Evolutionary conservation across 1,140 invertebrate genomes (phyloP).

Genomic region (Drosophila nasuta): DNA sequence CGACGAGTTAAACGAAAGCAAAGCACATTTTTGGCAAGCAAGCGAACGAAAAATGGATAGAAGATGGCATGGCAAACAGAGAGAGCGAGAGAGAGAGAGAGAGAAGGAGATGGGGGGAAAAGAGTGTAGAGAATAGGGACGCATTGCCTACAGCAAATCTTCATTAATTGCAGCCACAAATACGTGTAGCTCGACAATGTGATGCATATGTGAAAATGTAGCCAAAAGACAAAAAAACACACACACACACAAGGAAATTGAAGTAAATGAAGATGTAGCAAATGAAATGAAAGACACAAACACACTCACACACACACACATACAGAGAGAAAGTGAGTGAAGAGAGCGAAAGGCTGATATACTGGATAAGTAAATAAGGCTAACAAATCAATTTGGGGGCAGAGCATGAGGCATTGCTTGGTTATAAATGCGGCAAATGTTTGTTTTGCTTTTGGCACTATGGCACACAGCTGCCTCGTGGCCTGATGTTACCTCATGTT

Average conservation of each 20-base stretch:
- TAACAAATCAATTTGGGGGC: slow-evolving; percentile 56
- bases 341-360: slow-evolving; percentile 1
- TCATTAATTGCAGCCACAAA: slow-evolving; percentile 51
- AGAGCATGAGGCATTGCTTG: slow-evolving; percentile 30
- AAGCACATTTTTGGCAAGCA: slow-evolving; percentile 6
- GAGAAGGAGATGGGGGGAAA: background rate
- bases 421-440: slow-evolving; percentile 57
- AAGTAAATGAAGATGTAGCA: slow-evolving; percentile 13
- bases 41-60: background rate
- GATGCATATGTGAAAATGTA: slow-evolving; percentile 31
- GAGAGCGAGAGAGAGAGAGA: background rate
- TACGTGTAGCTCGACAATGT: slow-evolving; percentile 28
- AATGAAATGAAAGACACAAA: background rate
- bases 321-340: background rate
- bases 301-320: too few species aligned
- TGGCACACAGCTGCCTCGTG: background rate
- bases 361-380: slow-evolving; percentile 33
- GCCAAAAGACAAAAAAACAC: slow-evolving; percentile 19
- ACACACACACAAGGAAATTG: slow-evolving; percentile 1
- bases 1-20: slow-evolving; percentile 22
- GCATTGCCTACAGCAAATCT: slow-evolving; percentile 36
- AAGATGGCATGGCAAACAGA: too few species aligned
- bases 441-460: slow-evolving; percentile 7
- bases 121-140: background rate
- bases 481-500: slow-evolving; percentile 4